Conservation (phyloP, 2,888 invertebrate genomes). For the Trichopria drosophilae region DNA sequence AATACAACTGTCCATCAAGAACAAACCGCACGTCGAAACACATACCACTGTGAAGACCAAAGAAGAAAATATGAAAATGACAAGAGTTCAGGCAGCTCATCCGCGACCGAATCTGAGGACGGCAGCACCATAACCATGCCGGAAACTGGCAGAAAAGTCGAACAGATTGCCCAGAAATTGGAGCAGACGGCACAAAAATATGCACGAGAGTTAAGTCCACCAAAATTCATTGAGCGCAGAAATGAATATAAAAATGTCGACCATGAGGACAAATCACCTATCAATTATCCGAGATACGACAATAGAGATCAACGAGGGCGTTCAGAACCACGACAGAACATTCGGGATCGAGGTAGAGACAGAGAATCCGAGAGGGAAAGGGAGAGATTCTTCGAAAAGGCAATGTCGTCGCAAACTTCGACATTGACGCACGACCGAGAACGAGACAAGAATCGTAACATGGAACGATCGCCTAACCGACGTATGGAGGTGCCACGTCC, state of each 20-base stretch:
- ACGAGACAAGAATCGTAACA: slow-evolving; percentile 47
- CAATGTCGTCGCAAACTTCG: slow-evolving; percentile 35
- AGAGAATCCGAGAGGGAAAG: slow-evolving; percentile 28
- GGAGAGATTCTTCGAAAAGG: slow-evolving; percentile 42
- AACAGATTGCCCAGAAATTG: slow-evolving; percentile 55
- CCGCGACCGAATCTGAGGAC: slow-evolving; percentile 51
- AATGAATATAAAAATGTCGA: slow-evolving; percentile 42
- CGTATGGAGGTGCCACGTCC: slow-evolving; percentile 53
- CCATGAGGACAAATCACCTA: slow-evolving; percentile 36
- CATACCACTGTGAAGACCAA: background rate
- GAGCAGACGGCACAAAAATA: slow-evolving; percentile 57
- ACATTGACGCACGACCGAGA: slow-evolving; percentile 46
- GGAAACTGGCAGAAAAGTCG: slow-evolving; percentile 53
- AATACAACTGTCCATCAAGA: no score
- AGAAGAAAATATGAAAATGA: slow-evolving; percentile 47
- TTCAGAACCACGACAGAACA: slow-evolving; percentile 21
- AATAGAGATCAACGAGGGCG: slow-evolving; percentile 35
- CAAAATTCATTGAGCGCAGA: slow-evolving; percentile 51
- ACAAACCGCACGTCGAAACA: slow-evolving; percentile 27
- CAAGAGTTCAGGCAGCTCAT: slow-evolving; percentile 45
- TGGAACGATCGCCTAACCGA: slow-evolving; percentile 45
- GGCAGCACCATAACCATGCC: slow-evolving; percentile 55
- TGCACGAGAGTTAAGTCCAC: slow-evolving; percentile 54
- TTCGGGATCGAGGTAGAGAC: slow-evolving; percentile 25
- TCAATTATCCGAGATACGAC: slow-evolving; percentile 44